Conservation (phyloP, 2,113 vertebrate genomes). For the Marcusenius ussheri region DNA sequence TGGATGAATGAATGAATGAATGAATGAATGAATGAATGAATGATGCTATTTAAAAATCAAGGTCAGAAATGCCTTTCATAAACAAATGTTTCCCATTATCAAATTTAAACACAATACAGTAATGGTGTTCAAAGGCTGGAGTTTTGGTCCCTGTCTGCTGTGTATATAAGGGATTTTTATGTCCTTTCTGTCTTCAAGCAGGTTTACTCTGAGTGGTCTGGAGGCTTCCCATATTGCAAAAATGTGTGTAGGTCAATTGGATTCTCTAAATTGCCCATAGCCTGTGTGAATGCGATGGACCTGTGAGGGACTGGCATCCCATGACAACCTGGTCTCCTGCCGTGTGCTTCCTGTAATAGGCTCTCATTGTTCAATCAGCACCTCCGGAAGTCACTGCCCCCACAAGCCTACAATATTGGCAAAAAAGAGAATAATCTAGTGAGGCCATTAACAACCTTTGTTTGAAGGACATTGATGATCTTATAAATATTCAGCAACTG, state of each 20-base stretch:
- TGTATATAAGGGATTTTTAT: background rate
- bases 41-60: background rate
- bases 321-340: background rate
- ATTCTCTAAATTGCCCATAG: background rate
- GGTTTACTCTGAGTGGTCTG: background rate
- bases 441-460: background rate
- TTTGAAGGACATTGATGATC: background rate
- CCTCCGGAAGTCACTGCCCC: background rate
- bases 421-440: background rate
- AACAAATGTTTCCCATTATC: background rate
- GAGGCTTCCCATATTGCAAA: background rate
- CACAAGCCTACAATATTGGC: background rate
- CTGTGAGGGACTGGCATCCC: background rate
- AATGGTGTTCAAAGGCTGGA: background rate
- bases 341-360: background rate
- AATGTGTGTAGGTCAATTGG: background rate
- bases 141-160: background rate
- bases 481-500: background rate
- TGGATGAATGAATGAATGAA: background rate
- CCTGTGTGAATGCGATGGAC: background rate
- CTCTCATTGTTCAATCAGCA: background rate
- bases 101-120: background rate
- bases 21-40: background rate
- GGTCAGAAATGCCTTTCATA: background rate
- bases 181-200: background rate